Evolutionary conservation across 2,113 vertebrate genomes (phyloP).

Genomic region (Telmatochromis sp.): DNA sequence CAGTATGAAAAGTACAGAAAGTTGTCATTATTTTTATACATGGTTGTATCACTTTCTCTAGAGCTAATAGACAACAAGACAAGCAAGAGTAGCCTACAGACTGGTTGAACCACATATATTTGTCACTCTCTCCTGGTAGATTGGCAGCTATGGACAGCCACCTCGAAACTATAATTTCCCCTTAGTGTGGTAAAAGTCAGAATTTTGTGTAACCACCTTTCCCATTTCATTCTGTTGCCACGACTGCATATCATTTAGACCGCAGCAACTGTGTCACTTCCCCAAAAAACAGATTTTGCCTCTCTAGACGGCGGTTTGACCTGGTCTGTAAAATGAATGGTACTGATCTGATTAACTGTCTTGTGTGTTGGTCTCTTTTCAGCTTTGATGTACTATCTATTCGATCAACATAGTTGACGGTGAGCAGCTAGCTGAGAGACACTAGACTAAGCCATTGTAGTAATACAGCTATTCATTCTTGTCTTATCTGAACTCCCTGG

Average conservation of each 20-base stretch:
- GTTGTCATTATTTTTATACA: neutral
- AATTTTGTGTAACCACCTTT: neutral
- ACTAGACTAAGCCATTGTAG: neutral
- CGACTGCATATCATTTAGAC: neutral
- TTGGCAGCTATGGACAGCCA: neutral
- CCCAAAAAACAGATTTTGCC: neutral
- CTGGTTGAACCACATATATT: neutral
- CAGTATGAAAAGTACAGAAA: neutral
- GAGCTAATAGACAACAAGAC: neutral
- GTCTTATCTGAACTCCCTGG: neutral
- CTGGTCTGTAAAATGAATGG: neutral
- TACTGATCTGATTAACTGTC: neutral
- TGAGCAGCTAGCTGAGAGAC: neutral
- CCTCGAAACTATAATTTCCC: neutral
- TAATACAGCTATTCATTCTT: neutral
- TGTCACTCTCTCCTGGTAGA: neutral
- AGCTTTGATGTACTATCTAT: neutral
- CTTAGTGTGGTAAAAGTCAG: neutral
- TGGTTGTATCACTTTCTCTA: neutral
- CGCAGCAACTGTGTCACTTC: neutral
- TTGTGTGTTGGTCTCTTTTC: neutral
- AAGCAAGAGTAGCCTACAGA: neutral
- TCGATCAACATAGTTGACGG: neutral
- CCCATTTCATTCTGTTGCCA: neutral
- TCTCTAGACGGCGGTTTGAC: neutral